A percentile compares a stretch with the other conserved stretches of the same genome.
Evolutionary conservation across 2,797 vertebrate species (phyloP).

Genomic region (Sciurus vulgaris): DNA sequence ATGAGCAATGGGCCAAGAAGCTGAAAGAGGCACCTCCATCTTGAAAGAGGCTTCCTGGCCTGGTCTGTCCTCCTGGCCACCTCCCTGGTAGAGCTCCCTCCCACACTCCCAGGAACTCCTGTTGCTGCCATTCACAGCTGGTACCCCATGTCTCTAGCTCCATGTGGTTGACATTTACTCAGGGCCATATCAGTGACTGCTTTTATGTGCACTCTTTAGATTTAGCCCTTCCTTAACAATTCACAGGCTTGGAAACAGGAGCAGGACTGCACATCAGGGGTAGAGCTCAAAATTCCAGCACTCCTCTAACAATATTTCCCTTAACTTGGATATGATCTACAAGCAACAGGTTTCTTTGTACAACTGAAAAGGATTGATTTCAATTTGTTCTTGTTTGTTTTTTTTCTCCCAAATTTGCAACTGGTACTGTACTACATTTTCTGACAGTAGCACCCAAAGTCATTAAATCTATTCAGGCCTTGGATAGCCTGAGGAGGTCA

Average conservation of each 20-base stretch:
- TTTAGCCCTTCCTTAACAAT: not conserved
- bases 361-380: not conserved
- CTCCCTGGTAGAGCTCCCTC: not conserved
- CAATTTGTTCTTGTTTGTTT: not conserved
- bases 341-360: not conserved
- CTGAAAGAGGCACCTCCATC: conserved; percentile 93
- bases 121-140: no score
- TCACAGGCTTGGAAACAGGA: not conserved
- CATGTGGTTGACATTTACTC: not conserved
- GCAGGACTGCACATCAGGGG: not conserved
- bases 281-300: not conserved
- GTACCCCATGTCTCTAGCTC: not conserved
- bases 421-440: not conserved
- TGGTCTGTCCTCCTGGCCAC: not conserved
- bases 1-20: conserved; percentile 98
- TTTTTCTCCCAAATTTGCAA: not conserved
- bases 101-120: not conserved
- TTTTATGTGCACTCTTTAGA: not conserved
- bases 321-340: not conserved
- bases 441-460: not conserved
- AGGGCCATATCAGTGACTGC: not conserved
- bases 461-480: not conserved
- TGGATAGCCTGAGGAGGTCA: not conserved
- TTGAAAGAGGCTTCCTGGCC: not conserved
- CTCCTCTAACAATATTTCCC: not conserved